A percentile compares a stretch with the other conserved stretches of the same genome.
These are phyloP conservation scores for Psephotus haematonotus DNA, from an alignment of 2,113 vertebrate genomes.

Conservation along the genomic window DNA sequence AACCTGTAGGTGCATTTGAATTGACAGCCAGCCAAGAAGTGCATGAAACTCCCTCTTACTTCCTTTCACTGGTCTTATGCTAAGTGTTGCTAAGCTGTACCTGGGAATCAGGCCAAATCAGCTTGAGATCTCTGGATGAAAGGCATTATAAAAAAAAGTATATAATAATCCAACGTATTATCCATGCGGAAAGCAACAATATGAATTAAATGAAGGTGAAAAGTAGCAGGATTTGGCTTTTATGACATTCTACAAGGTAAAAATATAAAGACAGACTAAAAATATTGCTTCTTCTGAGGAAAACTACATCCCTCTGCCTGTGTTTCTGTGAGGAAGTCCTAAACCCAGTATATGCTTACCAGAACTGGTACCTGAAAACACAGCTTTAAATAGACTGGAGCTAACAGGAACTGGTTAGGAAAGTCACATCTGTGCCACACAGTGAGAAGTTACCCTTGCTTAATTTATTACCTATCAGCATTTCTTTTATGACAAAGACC, in stretches of 20 bases:
- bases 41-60: background rate
- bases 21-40: conserved; percentile 26
- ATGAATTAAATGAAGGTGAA: background rate
- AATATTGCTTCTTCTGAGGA: background rate
- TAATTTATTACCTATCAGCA: background rate
- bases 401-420: background rate
- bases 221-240: background rate
- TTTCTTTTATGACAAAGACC: background rate
- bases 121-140: conserved; percentile 44
- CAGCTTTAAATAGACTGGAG: background rate
- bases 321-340: background rate
- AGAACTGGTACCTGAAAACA: background rate
- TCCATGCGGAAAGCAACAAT: conserved; percentile 12
- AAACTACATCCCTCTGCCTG: background rate
- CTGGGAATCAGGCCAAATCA: conserved; percentile 54
- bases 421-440: background rate
- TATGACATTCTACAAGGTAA: background rate
- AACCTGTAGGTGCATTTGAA: background rate
- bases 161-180: background rate
- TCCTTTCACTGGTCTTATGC: conserved; percentile 39
- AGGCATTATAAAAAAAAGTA: background rate
- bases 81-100: conserved; percentile 48
- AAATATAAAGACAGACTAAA: background rate
- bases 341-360: background rate
- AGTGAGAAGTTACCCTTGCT: background rate